Evolutionary conservation across 2,888 invertebrate species (phyloP).

Genomic region (Lycia hirtaria): DNA sequence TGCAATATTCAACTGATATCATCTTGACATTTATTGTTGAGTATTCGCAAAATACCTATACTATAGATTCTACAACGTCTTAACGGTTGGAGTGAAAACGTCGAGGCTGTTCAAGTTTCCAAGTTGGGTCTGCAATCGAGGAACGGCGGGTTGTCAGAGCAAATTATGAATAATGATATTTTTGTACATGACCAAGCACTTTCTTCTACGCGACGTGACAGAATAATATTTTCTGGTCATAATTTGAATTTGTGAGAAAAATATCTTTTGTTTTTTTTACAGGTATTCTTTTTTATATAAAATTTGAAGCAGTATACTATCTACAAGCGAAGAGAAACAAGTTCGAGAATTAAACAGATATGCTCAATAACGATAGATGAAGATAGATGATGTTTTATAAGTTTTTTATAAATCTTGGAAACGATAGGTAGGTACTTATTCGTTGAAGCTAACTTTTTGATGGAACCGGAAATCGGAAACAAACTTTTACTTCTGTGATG

Average conservation of each 20-base stretch:
- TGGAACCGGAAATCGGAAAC: too few species aligned
- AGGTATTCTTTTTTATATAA: background rate
- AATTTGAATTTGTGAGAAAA: conserved; percentile 29
- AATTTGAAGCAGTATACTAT: background rate
- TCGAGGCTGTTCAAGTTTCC: conserved; percentile 41
- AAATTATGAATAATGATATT: conserved; percentile 58
- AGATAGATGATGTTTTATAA: too few species aligned
- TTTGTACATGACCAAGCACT: conserved; percentile 42
- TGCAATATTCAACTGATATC: conserved; percentile 20
- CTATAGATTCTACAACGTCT: conserved; percentile 16
- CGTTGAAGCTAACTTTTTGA: too few species aligned
- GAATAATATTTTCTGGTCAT: conserved; percentile 24
- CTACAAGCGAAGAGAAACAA: background rate
- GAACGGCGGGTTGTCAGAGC: conserved; percentile 50
- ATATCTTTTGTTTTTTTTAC: conserved; percentile 9
- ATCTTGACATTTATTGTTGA: conserved; percentile 28
- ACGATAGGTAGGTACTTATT: too few species aligned
- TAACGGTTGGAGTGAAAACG: conserved; percentile 31
- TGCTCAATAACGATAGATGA: too few species aligned
- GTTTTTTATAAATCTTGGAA: too few species aligned
- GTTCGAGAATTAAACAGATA: too few species aligned
- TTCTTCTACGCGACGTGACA: conserved; percentile 33
- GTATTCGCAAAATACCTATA: conserved; percentile 19
- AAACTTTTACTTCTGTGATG: too few species aligned
- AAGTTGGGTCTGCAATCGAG: conserved; percentile 34